Conservation (phyloP, 2,797 vertebrate genomes). For the Tragopan temminckii region DNA sequence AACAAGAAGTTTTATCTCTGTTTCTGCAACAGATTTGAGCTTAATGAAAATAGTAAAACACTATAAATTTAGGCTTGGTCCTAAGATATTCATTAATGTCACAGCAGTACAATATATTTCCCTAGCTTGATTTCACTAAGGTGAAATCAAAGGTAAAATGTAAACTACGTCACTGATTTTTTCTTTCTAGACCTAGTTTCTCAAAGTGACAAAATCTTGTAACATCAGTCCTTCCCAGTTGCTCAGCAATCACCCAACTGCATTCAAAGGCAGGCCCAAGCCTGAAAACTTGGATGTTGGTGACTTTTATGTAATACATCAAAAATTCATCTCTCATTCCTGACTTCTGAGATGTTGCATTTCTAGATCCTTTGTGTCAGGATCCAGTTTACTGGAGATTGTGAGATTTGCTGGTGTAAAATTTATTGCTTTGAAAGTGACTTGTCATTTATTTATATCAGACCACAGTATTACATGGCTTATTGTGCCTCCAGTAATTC, state of each 20-base stretch:
- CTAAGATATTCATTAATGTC: neutral
- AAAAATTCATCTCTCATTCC: neutral
- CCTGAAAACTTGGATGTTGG: neutral
- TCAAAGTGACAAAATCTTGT: neutral
- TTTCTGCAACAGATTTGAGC: neutral
- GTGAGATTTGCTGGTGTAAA: neutral
- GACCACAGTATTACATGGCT: neutral
- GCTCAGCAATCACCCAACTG: neutral
- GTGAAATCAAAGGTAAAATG: neutral
- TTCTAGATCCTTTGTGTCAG: neutral
- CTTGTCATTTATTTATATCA: neutral
- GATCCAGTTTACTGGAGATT: neutral
- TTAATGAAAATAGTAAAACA: neutral
- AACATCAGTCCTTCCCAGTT: neutral
- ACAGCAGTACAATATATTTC: neutral
- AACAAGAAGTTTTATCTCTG: neutral
- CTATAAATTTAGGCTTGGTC: neutral
- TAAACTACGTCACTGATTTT: neutral
- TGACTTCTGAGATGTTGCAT: fast-evolving
- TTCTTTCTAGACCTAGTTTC: neutral
- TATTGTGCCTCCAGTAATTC: neutral
- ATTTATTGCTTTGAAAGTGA: neutral
- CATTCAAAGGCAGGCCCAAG: neutral
- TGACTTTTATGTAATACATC: neutral
- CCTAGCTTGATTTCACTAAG: neutral